These are phyloP conservation scores for Solea solea DNA, from an alignment of 2,113 vertebrate species.

Conservation along the genomic window DNA sequence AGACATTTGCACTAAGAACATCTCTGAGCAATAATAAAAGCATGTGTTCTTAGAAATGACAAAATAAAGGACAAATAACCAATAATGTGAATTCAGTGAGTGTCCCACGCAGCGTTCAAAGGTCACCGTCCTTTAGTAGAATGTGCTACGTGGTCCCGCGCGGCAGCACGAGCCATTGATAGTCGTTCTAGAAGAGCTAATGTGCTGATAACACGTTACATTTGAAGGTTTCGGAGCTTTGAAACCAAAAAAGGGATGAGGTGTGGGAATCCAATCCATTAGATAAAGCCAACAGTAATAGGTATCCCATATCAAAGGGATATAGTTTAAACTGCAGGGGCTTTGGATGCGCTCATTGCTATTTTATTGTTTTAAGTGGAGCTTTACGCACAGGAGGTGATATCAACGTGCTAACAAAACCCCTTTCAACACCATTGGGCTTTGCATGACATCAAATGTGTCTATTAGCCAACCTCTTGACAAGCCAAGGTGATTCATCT, in stretches of 20 bases:
- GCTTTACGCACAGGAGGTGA: slow-evolving; percentile 78
- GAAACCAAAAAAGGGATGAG: slow-evolving; percentile 68
- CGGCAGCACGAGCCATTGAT: slow-evolving; percentile 47
- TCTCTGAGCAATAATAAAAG: too few species aligned
- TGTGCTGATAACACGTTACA: slow-evolving; percentile 72
- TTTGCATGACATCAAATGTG: slow-evolving; percentile 78
- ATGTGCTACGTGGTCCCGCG: slow-evolving; percentile 45
- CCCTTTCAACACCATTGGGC: slow-evolving; percentile 77
- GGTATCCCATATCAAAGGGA: slow-evolving; percentile 81
- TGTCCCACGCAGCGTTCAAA: slow-evolving; percentile 6
- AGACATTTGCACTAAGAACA: too few species aligned
- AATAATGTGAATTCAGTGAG: too few species aligned
- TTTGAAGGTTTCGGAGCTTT: slow-evolving; percentile 73
- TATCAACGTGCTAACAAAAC: slow-evolving; percentile 75
- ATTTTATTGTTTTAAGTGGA: slow-evolving; percentile 82
- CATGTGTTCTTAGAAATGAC: too few species aligned
- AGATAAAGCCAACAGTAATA: slow-evolving; percentile 79
- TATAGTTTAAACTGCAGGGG: slow-evolving; percentile 74
- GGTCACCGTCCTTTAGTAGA: slow-evolving; percentile 39
- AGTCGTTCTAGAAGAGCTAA: slow-evolving; percentile 60
- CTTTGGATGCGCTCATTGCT: slow-evolving; percentile 75
- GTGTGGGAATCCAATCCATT: slow-evolving; percentile 77
- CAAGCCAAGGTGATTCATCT: slow-evolving; percentile 76
- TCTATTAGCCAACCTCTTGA: slow-evolving; percentile 79
- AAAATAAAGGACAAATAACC: too few species aligned